Conservation (phyloP, 1,140 invertebrate genomes). For the Solenopsis fugax region DNA sequence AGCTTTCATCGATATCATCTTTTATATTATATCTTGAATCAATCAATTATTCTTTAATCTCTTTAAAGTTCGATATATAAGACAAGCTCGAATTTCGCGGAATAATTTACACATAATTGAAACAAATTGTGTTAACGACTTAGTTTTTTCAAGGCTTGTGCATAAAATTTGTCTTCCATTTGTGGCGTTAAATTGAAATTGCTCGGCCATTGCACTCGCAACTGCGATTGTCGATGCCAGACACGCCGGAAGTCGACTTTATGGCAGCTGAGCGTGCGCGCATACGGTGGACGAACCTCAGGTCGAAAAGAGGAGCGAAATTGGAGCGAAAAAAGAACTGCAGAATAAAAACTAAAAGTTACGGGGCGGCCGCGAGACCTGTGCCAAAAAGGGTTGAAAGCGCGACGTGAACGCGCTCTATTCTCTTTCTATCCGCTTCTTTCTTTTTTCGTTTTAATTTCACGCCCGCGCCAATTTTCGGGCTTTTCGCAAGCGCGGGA, state of each 20-base stretch:
- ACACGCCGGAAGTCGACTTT: slow-evolving; percentile 61
- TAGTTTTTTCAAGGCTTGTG: background rate
- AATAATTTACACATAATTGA: background rate
- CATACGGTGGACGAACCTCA: slow-evolving; percentile 51
- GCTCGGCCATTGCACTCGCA: slow-evolving; percentile 41
- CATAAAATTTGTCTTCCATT: slow-evolving; percentile 43
- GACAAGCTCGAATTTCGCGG: background rate
- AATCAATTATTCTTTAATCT: background rate
- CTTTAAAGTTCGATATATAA: background rate
- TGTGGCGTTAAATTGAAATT: slow-evolving; percentile 46
- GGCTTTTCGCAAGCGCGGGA: slow-evolving; percentile 52
- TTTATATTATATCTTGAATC: background rate
- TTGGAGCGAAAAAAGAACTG: slow-evolving; percentile 64
- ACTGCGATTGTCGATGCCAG: slow-evolving; percentile 62
- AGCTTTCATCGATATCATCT: background rate
- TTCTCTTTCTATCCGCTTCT: slow-evolving; percentile 51
- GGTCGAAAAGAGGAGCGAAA: slow-evolving; percentile 60
- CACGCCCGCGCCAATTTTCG: slow-evolving; percentile 63
- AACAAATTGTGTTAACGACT: slow-evolving; percentile 7
- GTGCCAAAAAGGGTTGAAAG: slow-evolving; percentile 64
- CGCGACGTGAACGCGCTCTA: slow-evolving; percentile 61
- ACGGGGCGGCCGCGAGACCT: slow-evolving; percentile 56
- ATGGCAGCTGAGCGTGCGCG: slow-evolving; percentile 53
- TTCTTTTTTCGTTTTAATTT: slow-evolving; percentile 62
- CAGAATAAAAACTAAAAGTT: slow-evolving; percentile 66